phyloP scores from a whole-genome alignment of 1,140 invertebrate species.

The Pentalonia nigronervosa region DNA sequence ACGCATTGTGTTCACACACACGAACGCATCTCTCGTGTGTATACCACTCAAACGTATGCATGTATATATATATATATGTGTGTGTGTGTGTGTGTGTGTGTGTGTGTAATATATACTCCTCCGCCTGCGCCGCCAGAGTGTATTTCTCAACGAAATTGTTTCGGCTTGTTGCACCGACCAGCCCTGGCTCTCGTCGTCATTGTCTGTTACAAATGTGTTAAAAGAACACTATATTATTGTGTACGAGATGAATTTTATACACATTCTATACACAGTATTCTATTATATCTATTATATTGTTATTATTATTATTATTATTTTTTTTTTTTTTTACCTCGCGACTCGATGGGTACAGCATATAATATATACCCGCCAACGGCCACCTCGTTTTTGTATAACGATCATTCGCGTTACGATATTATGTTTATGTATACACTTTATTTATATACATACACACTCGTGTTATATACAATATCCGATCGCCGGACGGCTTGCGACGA shows the following conservation, averaged over 20 bases:
- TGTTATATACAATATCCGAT: constrained; percentile 12
- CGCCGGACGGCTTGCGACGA: background rate
- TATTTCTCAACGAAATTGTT: constrained; percentile 51
- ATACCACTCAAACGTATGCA: background rate
- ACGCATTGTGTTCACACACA: constrained; percentile 37
- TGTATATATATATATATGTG: background rate
- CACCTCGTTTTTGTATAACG: constrained; percentile 42
- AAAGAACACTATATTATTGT: constrained; percentile 56
- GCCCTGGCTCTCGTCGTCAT: constrained; percentile 12
- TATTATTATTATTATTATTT: constrained; percentile 43
- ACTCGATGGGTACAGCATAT: background rate
- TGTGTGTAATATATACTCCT: constrained; percentile 2
- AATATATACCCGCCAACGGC: constrained; percentile 18
- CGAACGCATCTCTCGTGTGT: background rate
- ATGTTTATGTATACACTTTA: background rate
- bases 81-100: too few species aligned
- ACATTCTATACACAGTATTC: constrained; percentile 42
- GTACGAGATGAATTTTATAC: constrained; percentile 53
- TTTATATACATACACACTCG: background rate
- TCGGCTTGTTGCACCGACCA: constrained; percentile 43
- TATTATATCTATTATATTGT: constrained; percentile 42
- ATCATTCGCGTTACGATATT: constrained; percentile 11
- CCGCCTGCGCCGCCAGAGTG: background rate
- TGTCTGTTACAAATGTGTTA: constrained; percentile 54
- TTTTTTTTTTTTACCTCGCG: constrained; percentile 2